A percentile compares a stretch with the other conserved stretches of the same genome.
These are phyloP conservation scores for Ginglymostoma cirratum DNA, from an alignment of 2,113 vertebrate genomes.

Conservation along the genomic window DNA sequence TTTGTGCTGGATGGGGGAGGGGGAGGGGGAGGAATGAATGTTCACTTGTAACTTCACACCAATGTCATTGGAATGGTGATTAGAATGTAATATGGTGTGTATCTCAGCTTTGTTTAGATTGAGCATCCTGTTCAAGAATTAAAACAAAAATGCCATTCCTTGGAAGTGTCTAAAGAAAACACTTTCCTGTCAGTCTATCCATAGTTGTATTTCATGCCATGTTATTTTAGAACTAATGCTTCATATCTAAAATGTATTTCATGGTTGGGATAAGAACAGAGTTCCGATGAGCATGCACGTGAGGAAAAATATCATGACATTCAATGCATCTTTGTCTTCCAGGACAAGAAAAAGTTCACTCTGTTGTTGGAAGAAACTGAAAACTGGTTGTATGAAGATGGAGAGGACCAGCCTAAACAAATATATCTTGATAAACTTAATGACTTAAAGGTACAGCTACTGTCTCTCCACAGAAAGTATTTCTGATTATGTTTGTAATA, in stretches of 20 bases:
- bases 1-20: neutral
- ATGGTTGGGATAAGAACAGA: neutral
- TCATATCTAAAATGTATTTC: no score
- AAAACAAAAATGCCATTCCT: neutral
- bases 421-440: slow-evolving; percentile 87
- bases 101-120: neutral
- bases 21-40: neutral
- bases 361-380: slow-evolving; percentile 82
- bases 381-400: slow-evolving; percentile 93
- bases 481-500: neutral
- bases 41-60: neutral
- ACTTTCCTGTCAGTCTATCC: neutral
- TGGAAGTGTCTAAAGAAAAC: neutral
- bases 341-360: slow-evolving; percentile 70
- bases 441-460: slow-evolving; percentile 69
- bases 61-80: neutral
- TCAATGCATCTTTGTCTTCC: neutral
- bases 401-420: slow-evolving; percentile 86
- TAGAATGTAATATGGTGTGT: neutral
- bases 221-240: neutral
- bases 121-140: neutral
- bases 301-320: neutral
- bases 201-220: neutral
- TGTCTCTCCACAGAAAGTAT: neutral
- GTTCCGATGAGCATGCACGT: neutral